Percentiles rank a stretch among this genome's conserved stretches.
These are phyloP conservation scores for Apomyelois bistriatella DNA, from an alignment of 2,888 invertebrate species.

Conservation along the genomic window DNA sequence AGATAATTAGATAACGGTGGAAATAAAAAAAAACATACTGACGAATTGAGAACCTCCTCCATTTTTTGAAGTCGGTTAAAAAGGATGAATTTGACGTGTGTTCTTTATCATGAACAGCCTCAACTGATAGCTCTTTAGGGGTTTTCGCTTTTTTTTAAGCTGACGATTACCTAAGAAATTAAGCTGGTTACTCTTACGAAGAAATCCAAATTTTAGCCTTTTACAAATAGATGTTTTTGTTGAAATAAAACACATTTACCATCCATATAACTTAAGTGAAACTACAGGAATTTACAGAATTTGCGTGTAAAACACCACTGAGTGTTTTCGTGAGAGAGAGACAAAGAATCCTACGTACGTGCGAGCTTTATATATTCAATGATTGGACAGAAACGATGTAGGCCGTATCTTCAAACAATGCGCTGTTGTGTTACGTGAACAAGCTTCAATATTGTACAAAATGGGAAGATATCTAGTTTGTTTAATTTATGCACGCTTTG, in stretches of 20 bases:
- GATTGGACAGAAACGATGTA: conserved; percentile 22
- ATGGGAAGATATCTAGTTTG: not conserved
- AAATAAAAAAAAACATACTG: too few relatives aligned
- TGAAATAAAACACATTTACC: not conserved
- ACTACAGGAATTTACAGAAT: not conserved
- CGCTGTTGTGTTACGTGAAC: conserved; percentile 6
- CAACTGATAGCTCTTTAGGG: too few relatives aligned
- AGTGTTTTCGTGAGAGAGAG: not conserved
- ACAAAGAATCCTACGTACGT: conserved; percentile 17
- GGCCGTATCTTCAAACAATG: conserved; percentile 27
- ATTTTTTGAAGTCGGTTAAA: too few relatives aligned
- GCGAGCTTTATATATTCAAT: conserved; percentile 25
- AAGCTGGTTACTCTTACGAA: too few relatives aligned
- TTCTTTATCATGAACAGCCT: too few relatives aligned
- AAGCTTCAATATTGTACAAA: conserved; percentile 12
- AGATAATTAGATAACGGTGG: too few relatives aligned
- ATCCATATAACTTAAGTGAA: not conserved
- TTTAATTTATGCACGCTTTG: conserved; percentile 3
- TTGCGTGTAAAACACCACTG: not conserved
- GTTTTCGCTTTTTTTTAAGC: too few relatives aligned
- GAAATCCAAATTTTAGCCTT: too few relatives aligned
- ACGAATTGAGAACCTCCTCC: too few relatives aligned
- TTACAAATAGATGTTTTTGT: too few relatives aligned
- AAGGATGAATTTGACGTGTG: too few relatives aligned
- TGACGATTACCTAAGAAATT: too few relatives aligned